A percentile compares a stretch with the other conserved stretches of the same genome.
Conservation (phyloP, 2,888 invertebrate species). For the Drosophila borborema region DNA sequence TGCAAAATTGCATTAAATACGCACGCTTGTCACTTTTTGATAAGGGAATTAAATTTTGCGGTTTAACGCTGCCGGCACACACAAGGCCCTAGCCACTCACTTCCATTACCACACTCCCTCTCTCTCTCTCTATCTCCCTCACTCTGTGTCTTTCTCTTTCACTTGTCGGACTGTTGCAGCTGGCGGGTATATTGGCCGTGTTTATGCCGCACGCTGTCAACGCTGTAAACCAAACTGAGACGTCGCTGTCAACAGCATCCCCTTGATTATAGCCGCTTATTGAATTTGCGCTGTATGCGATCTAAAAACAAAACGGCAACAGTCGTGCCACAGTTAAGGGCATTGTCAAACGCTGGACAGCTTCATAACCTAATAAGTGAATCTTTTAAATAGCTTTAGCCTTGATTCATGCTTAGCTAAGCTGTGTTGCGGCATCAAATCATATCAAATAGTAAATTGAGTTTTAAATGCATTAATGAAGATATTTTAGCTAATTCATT, state of each 20-base stretch:
- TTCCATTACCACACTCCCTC: background rate
- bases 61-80: constrained; percentile 77
- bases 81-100: constrained; percentile 10
- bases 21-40: constrained; percentile 85
- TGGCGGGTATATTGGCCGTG: constrained; percentile 55
- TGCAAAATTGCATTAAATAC: constrained; percentile 85
- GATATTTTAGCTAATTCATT: background rate
- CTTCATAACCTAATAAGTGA: constrained; percentile 23
- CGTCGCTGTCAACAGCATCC: constrained; percentile 56
- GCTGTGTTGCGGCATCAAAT: background rate
- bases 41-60: constrained; percentile 85
- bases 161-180: constrained; percentile 15
- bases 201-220: constrained; percentile 75
- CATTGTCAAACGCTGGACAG: constrained; percentile 2
- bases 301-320: constrained; percentile 39
- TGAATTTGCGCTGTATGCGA: constrained; percentile 58
- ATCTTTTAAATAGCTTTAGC: constrained; percentile 1
- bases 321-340: constrained; percentile 7
- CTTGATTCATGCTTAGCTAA: background rate
- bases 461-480: background rate
- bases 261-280: constrained; percentile 47
- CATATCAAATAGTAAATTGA: background rate
- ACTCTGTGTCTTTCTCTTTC: background rate
- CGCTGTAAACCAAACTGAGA: constrained; percentile 69
- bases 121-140: background rate